Base-by-base conservation (phyloP, 2,888 invertebrate species). In the Drosophila maculinotata region DNA sequence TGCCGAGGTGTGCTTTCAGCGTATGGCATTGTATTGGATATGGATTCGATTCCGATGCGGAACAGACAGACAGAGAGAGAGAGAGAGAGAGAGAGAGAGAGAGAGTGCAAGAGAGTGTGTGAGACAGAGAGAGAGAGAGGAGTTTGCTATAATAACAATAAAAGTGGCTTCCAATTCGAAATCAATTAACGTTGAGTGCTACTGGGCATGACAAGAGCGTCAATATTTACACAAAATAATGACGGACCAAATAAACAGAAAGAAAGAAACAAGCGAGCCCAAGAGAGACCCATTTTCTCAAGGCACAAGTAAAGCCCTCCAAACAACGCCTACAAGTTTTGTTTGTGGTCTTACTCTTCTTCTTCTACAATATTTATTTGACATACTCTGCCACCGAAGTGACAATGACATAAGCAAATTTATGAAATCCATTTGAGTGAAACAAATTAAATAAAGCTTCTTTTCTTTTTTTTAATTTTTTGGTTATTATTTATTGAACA, bases 161-260 rank as follows among this genome's bases (percentile, higher is more conserved):
- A 83, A 71, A 81, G 87, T 81, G 87, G 80, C 84, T 75, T 39
- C 80, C 72, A 84, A 88, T 84, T 87, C 73, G 77, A 82, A 88
- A 89, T 89, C 89, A 87, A 87, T 87, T 87, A 87, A 84, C 75
- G 82, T 63, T 84, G 87, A 87, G 88, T 87, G 88, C 89, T 88
- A 87, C 89, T 89, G 89, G 80, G 69, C 79, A 88, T 77, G 88
- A 84, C 87, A 84, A 82, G 82, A 77, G 79, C 79, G 87, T 84
- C 77, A 87, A 86, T 86, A 86, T 85, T 82, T 82, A 86, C 67
- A 76, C 88, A 79, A 88, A 82, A 85, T 82, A 82, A 85, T 82
- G 83, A 82, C 83, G 64, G 64, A 73, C 67, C 87, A 80, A 80
- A 87, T 81, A 84, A 84, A 81, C 85, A 74, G 57, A 62, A 59